Evolutionary conservation across 2,888 invertebrate genomes (phyloP).

Genomic region (Netelia virgata): DNA sequence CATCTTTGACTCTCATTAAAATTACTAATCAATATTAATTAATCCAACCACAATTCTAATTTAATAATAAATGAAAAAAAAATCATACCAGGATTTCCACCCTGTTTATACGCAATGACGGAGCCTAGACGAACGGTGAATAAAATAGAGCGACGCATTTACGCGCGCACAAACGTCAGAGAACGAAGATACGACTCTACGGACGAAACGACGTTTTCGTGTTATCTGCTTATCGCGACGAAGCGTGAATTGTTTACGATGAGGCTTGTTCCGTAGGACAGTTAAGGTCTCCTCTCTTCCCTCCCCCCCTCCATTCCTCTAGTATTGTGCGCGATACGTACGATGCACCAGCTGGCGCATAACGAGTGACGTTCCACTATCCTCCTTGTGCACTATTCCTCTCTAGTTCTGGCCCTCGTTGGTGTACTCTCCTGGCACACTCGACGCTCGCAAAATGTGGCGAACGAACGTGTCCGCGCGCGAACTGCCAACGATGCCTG

Average conservation of each 20-base stretch:
- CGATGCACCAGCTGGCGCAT: conserved; percentile 51
- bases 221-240: conserved; percentile 59
- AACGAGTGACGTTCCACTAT: conserved; percentile 53
- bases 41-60: no score
- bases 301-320: no score
- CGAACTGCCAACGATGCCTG: background rate
- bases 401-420: conserved; percentile 6
- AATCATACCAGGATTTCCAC: no score
- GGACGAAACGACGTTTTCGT: conserved; percentile 20
- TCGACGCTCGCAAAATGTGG: conserved; percentile 38
- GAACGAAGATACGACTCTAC: background rate
- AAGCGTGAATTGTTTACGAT: conserved; percentile 62
- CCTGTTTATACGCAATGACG: no score
- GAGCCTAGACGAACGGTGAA: no score
- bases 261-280: conserved; percentile 57
- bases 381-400: background rate
- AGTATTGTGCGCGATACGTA: conserved; percentile 50
- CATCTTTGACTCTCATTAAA: no score
- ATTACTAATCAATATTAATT: no score
- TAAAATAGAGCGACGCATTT: background rate
- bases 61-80: no score
- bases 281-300: conserved; percentile 61
- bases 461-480: conserved; percentile 47
- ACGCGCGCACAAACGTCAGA: background rate
- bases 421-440: background rate